Base-by-base conservation (phyloP, 2,888 invertebrate genomes). In the Parnassius glacialis region DNA sequence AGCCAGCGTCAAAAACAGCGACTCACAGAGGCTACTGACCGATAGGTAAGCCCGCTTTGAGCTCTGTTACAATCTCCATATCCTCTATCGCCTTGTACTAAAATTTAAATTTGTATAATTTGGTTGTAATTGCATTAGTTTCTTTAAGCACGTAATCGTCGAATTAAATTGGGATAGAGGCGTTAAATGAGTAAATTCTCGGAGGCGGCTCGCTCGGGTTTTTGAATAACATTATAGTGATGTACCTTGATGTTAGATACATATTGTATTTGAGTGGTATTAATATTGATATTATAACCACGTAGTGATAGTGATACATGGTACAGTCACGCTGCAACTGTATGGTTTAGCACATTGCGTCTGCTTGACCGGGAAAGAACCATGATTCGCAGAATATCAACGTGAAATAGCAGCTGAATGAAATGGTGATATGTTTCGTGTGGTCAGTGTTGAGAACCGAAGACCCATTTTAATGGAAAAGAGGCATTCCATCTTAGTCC, bases 181-280 rank as follows among this genome's bases (percentile, higher is more conserved):
- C 81, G 81, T 80, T 79, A 80, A 82, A 80, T 79, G 74, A 80
- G 78, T 72, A 71, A 73, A 74, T 74, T 76, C 74, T 78, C 64
- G 71, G 73, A 76, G 77, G 77, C 74, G 74, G 70, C 61, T 16
- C 67, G 68, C 64, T 66, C 51, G 59, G 62, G 65, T 68, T 73
- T 73, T 70, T 70, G 67, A 62, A 10, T 16, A 34, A 42, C 52
- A 9, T 48, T 25, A 10, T 68, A 67, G 67, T 68, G 68, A 65
- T 67, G 67, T 62, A 43, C 25, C 10, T 51, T n/a, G 9, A 43
- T 11, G 3, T 48, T 0, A 13, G 13, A 16, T 34, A 34, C 34
- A 34, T 34, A 1, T 7, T 5, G 0, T 34, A 5, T 7, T 34
- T 34, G 34, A 34, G 20, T 20, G 7, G 34, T 34, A 34, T 34